Evolutionary conservation across 2,888 invertebrate species (phyloP).

Genomic region (Sisyra terminalis): DNA sequence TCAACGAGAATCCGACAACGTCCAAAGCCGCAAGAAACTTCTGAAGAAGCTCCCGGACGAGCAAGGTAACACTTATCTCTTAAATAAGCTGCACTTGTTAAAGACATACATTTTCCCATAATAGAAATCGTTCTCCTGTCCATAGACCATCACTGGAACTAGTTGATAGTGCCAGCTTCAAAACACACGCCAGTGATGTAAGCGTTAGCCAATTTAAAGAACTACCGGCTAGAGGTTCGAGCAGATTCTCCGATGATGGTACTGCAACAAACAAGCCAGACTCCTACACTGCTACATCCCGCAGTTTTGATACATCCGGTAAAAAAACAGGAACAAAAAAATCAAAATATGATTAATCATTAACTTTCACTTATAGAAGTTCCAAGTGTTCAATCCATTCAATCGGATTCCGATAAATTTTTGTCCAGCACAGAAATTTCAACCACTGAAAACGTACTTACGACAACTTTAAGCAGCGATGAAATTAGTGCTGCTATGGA

Average conservation of each 20-base stretch:
- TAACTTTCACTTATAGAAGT: background rate
- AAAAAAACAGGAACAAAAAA: background rate
- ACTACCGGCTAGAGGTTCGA: slow-evolving; percentile 29
- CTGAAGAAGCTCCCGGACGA: background rate
- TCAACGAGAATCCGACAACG: slow-evolving; percentile 24
- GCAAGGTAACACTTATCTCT: slow-evolving; percentile 15
- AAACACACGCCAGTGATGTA: slow-evolving; percentile 46
- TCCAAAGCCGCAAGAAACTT: slow-evolving; percentile 21
- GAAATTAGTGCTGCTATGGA: slow-evolving; percentile 53
- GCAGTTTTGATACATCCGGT: slow-evolving; percentile 2
- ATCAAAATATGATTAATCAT: background rate
- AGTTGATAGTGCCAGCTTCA: slow-evolving; percentile 68
- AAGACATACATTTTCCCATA: background rate
- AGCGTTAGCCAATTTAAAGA: slow-evolving; percentile 34
- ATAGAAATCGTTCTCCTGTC: slow-evolving; percentile 40
- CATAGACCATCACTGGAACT: slow-evolving; percentile 63
- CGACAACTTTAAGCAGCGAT: slow-evolving; percentile 18
- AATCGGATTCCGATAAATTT: slow-evolving; percentile 26
- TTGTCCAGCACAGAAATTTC: slow-evolving; percentile 16
- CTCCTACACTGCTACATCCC: slow-evolving; percentile 1
- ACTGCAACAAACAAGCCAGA: slow-evolving; percentile 13
- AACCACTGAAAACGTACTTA: slow-evolving; percentile 14
- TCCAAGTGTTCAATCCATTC: slow-evolving; percentile 25
- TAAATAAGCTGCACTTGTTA: background rate
- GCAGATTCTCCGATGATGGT: slow-evolving; percentile 38